Conservation (phyloP, 2,888 invertebrate genomes). For the Erebia ligea region DNA sequence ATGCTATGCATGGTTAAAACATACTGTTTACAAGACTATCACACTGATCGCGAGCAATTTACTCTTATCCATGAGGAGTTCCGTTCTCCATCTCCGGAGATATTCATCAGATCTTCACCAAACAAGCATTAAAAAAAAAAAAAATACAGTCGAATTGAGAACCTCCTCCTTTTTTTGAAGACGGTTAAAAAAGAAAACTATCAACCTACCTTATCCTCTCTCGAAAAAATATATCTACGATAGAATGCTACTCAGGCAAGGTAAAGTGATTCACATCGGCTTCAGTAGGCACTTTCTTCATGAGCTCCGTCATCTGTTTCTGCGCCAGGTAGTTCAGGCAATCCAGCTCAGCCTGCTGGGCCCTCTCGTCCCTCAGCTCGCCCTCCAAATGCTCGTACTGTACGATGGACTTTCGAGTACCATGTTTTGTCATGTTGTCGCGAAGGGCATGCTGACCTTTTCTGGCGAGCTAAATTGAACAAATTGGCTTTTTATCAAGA, state of each 20-base stretch:
- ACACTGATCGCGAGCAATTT: too few species aligned
- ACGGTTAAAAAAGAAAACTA: too few species aligned
- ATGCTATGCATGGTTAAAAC: too few species aligned
- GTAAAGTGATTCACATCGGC: constrained; percentile 56
- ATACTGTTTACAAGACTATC: too few species aligned
- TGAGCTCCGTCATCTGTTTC: constrained; percentile 66
- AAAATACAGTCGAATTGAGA: too few species aligned
- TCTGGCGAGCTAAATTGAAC: constrained; percentile 59
- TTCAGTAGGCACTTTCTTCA: constrained; percentile 70
- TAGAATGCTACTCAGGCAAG: background rate
- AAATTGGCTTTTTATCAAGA: background rate
- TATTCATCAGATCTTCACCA: too few species aligned
- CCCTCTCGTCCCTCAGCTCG: constrained; percentile 76
- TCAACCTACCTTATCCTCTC: too few species aligned
- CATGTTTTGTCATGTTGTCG: constrained; percentile 73
- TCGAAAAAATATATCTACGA: too few species aligned
- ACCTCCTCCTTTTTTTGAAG: too few species aligned
- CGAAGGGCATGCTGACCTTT: constrained; percentile 78
- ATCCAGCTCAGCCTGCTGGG: constrained; percentile 78
- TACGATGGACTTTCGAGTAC: constrained; percentile 75
- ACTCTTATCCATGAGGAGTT: too few species aligned
- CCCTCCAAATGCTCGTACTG: constrained; percentile 80
- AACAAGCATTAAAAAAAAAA: too few species aligned
- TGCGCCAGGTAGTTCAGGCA: constrained; percentile 76
- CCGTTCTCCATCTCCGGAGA: too few species aligned